These are phyloP conservation scores for Seriola aureovittata DNA, from an alignment of 2,113 vertebrate species.

Conservation along the genomic window DNA sequence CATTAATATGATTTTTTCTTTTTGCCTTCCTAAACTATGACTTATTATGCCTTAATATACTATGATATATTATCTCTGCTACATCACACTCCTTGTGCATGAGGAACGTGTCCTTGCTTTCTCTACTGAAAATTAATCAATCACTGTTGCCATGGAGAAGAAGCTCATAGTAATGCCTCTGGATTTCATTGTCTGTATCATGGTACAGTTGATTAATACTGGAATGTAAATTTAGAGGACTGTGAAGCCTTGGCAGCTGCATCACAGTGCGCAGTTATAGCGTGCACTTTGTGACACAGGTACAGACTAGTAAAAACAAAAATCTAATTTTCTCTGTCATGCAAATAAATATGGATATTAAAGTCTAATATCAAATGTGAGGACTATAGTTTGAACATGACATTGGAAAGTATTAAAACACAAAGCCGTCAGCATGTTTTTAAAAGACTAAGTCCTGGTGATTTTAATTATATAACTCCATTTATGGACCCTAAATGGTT, in stretches of 20 bases:
- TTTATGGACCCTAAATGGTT: background rate
- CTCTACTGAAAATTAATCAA: no score
- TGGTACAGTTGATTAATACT: background rate
- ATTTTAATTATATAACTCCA: constrained; percentile 6
- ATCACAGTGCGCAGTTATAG: background rate
- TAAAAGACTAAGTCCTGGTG: constrained; percentile 1
- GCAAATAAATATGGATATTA: constrained; percentile 12
- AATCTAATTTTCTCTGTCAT: background rate
- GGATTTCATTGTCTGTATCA: background rate
- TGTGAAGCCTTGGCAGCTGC: no score
- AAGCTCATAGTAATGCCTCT: background rate
- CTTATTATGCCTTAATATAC: no score
- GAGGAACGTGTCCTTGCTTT: background rate
- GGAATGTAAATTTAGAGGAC: background rate
- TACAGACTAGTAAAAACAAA: constrained; percentile 1
- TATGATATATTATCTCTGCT: no score
- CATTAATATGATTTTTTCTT: no score
- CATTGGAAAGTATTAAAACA: background rate
- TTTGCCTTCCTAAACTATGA: no score
- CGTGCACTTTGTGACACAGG: background rate
- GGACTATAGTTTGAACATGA: background rate
- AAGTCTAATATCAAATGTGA: no score
- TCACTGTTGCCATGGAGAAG: constrained; percentile 2
- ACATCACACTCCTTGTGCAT: background rate
- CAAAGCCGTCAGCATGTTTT: constrained; percentile 2